These are phyloP conservation scores for Lepidurus apus DNA, from an alignment of 1,140 invertebrate species.

Conservation along the genomic window DNA sequence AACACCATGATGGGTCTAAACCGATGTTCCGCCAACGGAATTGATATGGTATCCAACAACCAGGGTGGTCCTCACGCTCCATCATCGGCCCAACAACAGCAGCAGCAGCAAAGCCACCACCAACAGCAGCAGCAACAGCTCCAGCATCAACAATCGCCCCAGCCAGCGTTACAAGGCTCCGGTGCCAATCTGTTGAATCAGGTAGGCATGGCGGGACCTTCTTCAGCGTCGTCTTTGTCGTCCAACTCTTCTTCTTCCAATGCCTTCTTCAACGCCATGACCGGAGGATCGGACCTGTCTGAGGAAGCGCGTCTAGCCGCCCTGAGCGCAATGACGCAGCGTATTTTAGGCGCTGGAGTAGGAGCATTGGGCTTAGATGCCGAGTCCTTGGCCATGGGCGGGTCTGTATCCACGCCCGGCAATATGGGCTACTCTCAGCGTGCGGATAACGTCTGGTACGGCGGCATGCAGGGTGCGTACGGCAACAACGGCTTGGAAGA, in stretches of 20 bases:
- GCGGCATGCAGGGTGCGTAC: constrained; percentile 20
- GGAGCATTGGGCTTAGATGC: constrained; percentile 24
- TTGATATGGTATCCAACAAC: background rate
- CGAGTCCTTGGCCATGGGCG: constrained; percentile 32
- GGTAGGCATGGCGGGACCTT: background rate
- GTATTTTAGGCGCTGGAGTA: constrained; percentile 27
- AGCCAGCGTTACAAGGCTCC: background rate
- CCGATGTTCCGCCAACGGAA: background rate
- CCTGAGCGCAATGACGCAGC: constrained; percentile 33
- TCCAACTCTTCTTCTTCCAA: constrained; percentile 1
- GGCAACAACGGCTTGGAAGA: constrained; percentile 15
- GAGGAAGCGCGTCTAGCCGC: constrained; percentile 33
- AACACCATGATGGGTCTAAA: background rate
- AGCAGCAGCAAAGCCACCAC: background rate
- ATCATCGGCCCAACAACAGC: background rate
- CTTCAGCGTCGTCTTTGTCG: background rate
- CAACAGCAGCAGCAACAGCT: background rate
- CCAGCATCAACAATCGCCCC: background rate
- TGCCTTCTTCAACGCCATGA: constrained; percentile 6
- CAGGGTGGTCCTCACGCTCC: background rate
- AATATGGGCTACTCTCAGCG: background rate
- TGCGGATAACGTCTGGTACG: constrained; percentile 23
- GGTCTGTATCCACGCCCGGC: background rate
- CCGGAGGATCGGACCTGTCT: constrained; percentile 11
- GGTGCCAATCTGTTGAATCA: background rate